Evolutionary conservation across 2,113 vertebrate species (phyloP).

Genomic region (Corynorhinus townsendii): DNA sequence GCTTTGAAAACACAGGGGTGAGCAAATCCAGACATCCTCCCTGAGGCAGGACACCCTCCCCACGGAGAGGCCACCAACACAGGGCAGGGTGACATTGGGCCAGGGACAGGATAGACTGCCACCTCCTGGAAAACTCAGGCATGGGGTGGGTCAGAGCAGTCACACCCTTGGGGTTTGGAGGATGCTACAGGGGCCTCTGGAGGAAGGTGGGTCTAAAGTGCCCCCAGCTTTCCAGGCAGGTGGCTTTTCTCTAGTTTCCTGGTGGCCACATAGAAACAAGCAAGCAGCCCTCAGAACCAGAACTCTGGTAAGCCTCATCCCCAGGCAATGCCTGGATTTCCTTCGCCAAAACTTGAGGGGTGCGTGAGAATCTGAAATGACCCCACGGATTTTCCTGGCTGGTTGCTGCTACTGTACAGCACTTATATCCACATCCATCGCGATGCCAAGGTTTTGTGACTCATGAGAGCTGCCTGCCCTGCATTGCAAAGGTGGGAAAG

Average conservation of each 20-base stretch:
- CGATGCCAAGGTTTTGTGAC: background rate
- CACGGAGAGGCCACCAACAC: background rate
- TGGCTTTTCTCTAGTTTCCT: background rate
- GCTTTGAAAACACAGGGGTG: background rate
- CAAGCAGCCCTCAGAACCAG: background rate
- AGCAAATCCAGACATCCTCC: background rate
- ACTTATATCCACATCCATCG: background rate
- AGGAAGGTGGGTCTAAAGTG: background rate
- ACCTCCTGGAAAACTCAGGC: background rate
- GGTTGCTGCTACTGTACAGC: background rate
- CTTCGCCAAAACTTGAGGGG: background rate
- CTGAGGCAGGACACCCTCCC: background rate
- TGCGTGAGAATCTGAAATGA: background rate
- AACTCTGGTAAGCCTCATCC: background rate
- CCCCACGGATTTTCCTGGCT: background rate
- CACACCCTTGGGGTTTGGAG: background rate
- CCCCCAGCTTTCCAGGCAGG: background rate
- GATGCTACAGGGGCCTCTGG: background rate
- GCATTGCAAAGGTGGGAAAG: background rate
- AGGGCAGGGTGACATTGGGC: background rate
- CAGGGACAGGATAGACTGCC: background rate
- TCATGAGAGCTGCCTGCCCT: background rate
- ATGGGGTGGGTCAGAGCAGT: no score
- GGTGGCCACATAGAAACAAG: background rate
- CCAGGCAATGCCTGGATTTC: background rate